Evolutionary conservation across 2,797 vertebrate genomes (phyloP).

Genomic region (Bovichtus variegatus): DNA sequence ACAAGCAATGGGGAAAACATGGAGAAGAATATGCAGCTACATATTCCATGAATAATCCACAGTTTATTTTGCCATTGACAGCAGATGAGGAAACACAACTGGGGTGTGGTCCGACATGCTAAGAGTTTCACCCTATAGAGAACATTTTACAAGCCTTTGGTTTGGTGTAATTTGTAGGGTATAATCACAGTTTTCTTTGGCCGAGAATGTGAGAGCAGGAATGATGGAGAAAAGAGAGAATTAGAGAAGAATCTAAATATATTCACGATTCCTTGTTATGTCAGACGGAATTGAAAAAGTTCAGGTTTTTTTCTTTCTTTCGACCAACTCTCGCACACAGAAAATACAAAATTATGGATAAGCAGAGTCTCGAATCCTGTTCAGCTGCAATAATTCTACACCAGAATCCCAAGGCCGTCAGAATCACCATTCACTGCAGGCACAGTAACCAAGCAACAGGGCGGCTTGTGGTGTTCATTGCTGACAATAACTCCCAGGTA

Average conservation of each 20-base stretch:
- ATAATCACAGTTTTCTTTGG: constrained; percentile 7
- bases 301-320: not conserved
- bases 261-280: not conserved
- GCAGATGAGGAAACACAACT: not conserved
- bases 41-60: not conserved
- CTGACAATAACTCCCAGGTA: constrained; percentile 62
- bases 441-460: constrained; percentile 78
- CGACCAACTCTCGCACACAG: not conserved
- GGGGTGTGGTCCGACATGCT: not conserved
- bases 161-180: not conserved
- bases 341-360: constrained; percentile 33
- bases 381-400: constrained; percentile 49
- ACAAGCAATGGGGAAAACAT: not conserved
- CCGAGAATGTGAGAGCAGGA: not conserved
- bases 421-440: constrained; percentile 63
- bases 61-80: not conserved
- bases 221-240: not conserved
- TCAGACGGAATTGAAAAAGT: not conserved
- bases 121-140: not conserved
- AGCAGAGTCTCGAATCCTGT: constrained; percentile 42
- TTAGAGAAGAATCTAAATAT: constrained; percentile 11
- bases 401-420: constrained; percentile 55
- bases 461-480: constrained; percentile 36
- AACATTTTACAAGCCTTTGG: not conserved
- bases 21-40: not conserved